Base-by-base conservation (phyloP, 2,888 invertebrate species). In the Cephus pygmeus region DNA sequence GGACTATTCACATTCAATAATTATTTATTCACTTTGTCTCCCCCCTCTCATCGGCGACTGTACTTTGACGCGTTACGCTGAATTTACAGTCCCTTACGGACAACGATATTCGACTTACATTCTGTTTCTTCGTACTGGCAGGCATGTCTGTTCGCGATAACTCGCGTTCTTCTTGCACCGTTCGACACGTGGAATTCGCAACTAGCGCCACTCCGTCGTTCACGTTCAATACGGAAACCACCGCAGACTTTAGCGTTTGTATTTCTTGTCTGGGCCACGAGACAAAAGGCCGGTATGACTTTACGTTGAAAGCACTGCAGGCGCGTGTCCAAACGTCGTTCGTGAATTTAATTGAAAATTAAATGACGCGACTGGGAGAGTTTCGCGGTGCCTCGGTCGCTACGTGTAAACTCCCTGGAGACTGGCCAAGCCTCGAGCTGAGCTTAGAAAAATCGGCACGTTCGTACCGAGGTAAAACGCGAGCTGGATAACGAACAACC, bases 401-500 rank as follows among this genome's bases (percentile, higher is more conserved):
- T 74, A 73, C 79, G 85, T 83, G 88, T 86, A 87, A 88, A 88
- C 81, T 86, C 81, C 82, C 83, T 89, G 89, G 89, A 87, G 75
- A 34, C 33, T 31, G 76, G 88, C 89, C 89, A 89, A 84, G 88
- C 89, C 89, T 88, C 84, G 75, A 81, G 81, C 79, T 75, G 82
- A 81, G 81, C 83, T 88, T 88, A 89, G 87, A 85, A 56, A 88
- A 89, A 89, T 89, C 85, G 87, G 85, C 85, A 84, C 86, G 85
- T 88, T 89, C 86, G 84, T 87, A 85, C 79, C 81, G 84, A 79
- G 80, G 84, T 85, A 85, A 85, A 86, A 85, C 85, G 79, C 78
- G 82, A 80, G 76, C 80, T 81, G 84, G 84, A 87, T 86, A 88
- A 88, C 87, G 88, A 88, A 87, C 89, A 88, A 89, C 89, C 89